Evolutionary conservation across 1,140 invertebrate species (phyloP).

Genomic region (Propsilocerus akamusi): DNA sequence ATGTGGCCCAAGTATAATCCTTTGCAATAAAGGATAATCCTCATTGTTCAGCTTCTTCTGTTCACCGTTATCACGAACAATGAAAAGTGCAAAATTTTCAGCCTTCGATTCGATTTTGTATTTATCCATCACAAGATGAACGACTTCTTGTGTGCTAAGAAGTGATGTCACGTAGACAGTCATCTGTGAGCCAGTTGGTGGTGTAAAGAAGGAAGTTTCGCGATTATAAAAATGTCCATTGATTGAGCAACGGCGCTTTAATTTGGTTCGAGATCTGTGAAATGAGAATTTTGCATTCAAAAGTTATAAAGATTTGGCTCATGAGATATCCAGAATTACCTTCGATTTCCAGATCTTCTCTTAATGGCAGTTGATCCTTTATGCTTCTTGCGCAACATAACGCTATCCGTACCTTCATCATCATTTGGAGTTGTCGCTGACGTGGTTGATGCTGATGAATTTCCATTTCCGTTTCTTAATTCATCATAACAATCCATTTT

Average conservation of each 20-base stretch:
- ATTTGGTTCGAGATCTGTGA: conserved; percentile 39
- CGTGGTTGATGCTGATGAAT: conserved; percentile 2
- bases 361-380: conserved; percentile 49
- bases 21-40: conserved; percentile 59
- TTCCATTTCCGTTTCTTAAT: conserved; percentile 14
- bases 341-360: conserved; percentile 42
- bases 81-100: conserved; percentile 62
- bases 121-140: conserved; percentile 69
- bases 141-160: conserved; percentile 62
- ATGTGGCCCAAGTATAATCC: conserved; percentile 61
- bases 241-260: conserved; percentile 63
- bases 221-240: conserved; percentile 79
- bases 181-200: conserved; percentile 66
- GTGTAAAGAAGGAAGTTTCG: conserved; percentile 74
- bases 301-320: too few species aligned
- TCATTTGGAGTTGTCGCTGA: conserved; percentile 19
- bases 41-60: conserved; percentile 53
- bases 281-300: conserved; percentile 2
- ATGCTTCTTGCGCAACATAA: conserved; percentile 21
- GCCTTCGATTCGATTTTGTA: conserved; percentile 69
- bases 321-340: conserved; percentile 21
- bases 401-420: conserved; percentile 20
- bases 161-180: conserved; percentile 70
- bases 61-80: conserved; percentile 69
- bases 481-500: conserved; percentile 23